A percentile compares a stretch with the other conserved stretches of the same genome.
These are phyloP conservation scores for Hofmannophila pseudospretella DNA, from an alignment of 2,888 invertebrate species.

Conservation along the genomic window DNA sequence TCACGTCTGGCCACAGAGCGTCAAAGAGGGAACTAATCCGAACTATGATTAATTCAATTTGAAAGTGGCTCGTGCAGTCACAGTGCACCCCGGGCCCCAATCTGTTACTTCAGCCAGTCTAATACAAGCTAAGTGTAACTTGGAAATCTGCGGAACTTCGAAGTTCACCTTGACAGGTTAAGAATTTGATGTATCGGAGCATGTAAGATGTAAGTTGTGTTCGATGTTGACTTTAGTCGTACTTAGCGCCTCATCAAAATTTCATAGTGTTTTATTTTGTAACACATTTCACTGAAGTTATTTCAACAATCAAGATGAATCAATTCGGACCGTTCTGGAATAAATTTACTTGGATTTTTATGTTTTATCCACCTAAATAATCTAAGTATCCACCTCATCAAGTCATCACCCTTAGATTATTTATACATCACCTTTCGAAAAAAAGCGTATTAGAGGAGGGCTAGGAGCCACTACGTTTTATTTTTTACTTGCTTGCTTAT, in stretches of 20 bases:
- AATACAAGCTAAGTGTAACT: constrained; percentile 33
- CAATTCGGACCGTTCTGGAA: no score
- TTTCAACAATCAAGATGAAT: no score
- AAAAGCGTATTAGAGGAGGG: no score
- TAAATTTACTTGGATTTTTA: no score
- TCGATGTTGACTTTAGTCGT: constrained; percentile 9
- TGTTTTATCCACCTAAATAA: no score
- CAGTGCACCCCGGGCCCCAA: constrained; percentile 27
- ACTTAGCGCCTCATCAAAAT: neutral
- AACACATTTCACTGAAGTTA: no score
- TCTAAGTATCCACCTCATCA: no score
- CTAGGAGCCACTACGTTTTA: no score
- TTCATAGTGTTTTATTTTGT: neutral
- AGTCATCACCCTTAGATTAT: no score
- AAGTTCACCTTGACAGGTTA: constrained; percentile 45
- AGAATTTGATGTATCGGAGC: constrained; percentile 24
- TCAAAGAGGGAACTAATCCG: constrained; percentile 68
- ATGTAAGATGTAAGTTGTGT: constrained; percentile 13
- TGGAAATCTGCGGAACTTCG: constrained; percentile 43
- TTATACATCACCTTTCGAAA: no score
- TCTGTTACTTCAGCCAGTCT: constrained; percentile 58
- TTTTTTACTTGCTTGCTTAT: no score
- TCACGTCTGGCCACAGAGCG: constrained; percentile 57
- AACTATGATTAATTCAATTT: constrained; percentile 75
- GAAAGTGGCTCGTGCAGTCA: constrained; percentile 53